Percentiles rank a stretch among this genome's conserved stretches.
Conservation (phyloP, 2,113 vertebrate species). For the Ptilonorhynchus violaceus region DNA sequence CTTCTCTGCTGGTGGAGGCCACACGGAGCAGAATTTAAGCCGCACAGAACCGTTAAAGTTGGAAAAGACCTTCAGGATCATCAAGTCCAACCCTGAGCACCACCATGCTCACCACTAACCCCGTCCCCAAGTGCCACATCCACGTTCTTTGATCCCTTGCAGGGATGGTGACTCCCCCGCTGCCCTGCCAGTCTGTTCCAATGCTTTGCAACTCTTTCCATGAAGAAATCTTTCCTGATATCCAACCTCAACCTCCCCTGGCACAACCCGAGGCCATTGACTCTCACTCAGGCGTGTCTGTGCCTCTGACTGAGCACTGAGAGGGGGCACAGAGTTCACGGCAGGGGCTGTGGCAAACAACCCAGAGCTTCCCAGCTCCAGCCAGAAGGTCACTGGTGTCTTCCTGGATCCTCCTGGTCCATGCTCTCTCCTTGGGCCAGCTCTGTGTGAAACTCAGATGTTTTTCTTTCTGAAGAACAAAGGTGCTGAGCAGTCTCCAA, state of each 20-base stretch:
- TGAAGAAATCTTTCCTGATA: neutral
- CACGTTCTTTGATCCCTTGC: neutral
- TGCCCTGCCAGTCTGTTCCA: neutral
- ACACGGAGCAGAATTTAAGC: neutral
- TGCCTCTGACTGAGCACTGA: too few relatives aligned
- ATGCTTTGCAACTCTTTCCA: neutral
- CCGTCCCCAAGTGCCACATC: neutral
- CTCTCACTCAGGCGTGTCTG: neutral
- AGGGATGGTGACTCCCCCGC: neutral
- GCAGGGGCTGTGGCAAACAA: neutral
- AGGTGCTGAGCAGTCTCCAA: neutral
- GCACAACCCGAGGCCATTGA: accelerated
- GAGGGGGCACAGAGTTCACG: neutral
- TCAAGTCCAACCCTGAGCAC: neutral
- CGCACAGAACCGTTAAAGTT: neutral
- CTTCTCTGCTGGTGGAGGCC: neutral
- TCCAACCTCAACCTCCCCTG: neutral
- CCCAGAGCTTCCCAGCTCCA: neutral
- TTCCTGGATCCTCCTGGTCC: neutral
- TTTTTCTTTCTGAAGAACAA: neutral
- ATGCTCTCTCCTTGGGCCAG: neutral
- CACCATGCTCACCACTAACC: neutral
- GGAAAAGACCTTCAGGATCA: neutral
- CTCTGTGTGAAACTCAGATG: neutral
- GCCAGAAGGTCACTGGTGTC: neutral